These are phyloP conservation scores for Eurois occulta DNA, from an alignment of 2,888 invertebrate genomes.

Conservation along the genomic window DNA sequence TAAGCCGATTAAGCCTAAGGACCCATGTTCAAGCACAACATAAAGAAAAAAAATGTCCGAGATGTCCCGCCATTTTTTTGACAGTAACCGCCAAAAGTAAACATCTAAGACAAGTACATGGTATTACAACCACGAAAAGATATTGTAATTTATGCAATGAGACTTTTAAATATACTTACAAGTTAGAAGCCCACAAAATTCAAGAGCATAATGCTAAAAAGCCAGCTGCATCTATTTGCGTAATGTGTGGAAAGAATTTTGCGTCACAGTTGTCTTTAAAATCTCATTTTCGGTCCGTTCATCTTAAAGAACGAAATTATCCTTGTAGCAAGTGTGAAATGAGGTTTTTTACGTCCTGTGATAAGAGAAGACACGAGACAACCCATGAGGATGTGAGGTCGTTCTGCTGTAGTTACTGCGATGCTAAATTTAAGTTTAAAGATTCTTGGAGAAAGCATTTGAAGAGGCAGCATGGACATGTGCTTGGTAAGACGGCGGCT, in stretches of 20 bases:
- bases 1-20: conserved; percentile 73
- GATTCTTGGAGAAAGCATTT: conserved; percentile 76
- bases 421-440: conserved; percentile 74
- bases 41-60: conserved; percentile 72
- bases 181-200: conserved; percentile 70
- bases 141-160: conserved; percentile 69
- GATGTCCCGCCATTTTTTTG: conserved; percentile 71
- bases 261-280: conserved; percentile 68
- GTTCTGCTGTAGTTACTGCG: conserved; percentile 74
- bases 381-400: conserved; percentile 73
- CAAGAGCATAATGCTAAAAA: conserved; percentile 71
- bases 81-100: conserved; percentile 48
- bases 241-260: conserved; percentile 74
- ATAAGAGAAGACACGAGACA: conserved; percentile 73
- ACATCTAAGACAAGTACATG: conserved; percentile 64
- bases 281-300: conserved; percentile 72
- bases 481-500: conserved; percentile 13
- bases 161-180: conserved; percentile 70
- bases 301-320: conserved; percentile 73
- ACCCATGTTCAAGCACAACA: conserved; percentile 72
- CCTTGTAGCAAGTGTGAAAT: conserved; percentile 71
- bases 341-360: conserved; percentile 75
- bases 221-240: conserved; percentile 63
- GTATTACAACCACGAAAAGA: conserved; percentile 45
- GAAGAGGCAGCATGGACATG: conserved; percentile 72